Evolutionary conservation across 2,113 vertebrate genomes (phyloP), one percentile per base, ranked within the genome.

Genomic region (Edolisoma coerulescens): DNA sequence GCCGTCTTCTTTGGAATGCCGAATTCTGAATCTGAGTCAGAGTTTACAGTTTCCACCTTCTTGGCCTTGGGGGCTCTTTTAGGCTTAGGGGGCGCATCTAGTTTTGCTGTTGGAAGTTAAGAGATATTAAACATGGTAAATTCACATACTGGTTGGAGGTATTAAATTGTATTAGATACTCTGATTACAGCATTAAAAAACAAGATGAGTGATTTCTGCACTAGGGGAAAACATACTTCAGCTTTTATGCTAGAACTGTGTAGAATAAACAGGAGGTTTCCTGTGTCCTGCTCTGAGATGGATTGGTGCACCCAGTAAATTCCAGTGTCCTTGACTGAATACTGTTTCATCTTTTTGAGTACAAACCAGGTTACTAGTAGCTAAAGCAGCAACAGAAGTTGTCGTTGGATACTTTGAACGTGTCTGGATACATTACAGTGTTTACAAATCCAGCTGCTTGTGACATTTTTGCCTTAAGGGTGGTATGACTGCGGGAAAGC

Each of bases 21-120:
- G 0, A 98, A 98, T 97, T 99, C 99, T 19, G 99, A 99, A 96
- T 99, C 99, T 0, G 99, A 99, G 95, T 99, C 99, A 93, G 99
- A 99, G 97, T 99, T 98, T 27, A 98, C 95, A 86, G 98, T 98
- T 95, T 99, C 99, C 50, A 98, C 97, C 96, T 99, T 99, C 98
- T 99, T 99, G 94, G 97, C 98, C 96, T 99, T 99, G 96, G 97
- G 98, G 89, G 98, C 45, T 97, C 99, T 99, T 97, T 98, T 99
- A 45, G 98, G 98, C 97, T 99, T 99, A 67, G 99, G 96, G 23
- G 96, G 71, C 21, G 49, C 87, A 71, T 99, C 98, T 42, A 98
- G 98, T 98, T 99, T 99, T 91, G 98, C 98, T 98, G 97, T 95
- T 70, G 93, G 45, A 97, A 97, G 95, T 84, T 68, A 83, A 91